Evolutionary conservation across 2,888 invertebrate species (phyloP), one percentile per base, ranked within the genome.

Genomic region (Phrixothrix hirtus): DNA sequence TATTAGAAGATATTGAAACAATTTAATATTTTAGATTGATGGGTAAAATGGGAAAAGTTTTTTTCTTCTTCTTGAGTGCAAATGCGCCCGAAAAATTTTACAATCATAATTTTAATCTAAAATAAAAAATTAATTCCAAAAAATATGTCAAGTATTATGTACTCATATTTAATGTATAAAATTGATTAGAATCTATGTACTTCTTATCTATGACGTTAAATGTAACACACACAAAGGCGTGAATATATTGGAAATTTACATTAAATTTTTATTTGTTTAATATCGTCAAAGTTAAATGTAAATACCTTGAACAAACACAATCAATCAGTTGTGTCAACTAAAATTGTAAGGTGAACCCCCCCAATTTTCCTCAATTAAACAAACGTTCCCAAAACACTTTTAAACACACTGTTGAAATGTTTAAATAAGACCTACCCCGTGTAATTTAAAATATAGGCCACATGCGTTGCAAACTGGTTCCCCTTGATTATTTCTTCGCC

Each of bases 381-480:
- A n/a, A n/a, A n/a, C n/a, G n/a, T n/a, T n/a, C n/a, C n/a, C n/a
- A n/a, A n/a, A n/a, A n/a, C n/a, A n/a, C n/a, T n/a, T n/a, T n/a
- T n/a, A n/a, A n/a, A n/a, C n/a, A n/a, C n/a, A n/a, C n/a, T n/a
- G n/a, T n/a, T n/a, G n/a, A n/a, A n/a, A n/a, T n/a, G n/a, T n/a
- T n/a, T n/a, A n/a, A n/a, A n/a, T n/a, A n/a, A n/a, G n/a, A 75
- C 78, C 85, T 70, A 89, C 89, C 71, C 83, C 84, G 72, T 93
- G 92, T 61, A 93, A 80, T 78, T 92, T 93, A 79, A 81, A 92
- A 72, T 91, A 91, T 32, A 93, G 83, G 12, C 92, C 92, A 66
- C 97, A 97, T 2, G 97, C 96, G 78, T 98, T 97, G 81, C 98
- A 98, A 31, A 99, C 98, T 0, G 98, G 96, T 77, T 98, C 96